A percentile compares a stretch with the other conserved stretches of the same genome.
Conservation (phyloP, 2,797 vertebrate species). For the Leuciscus waleckii region DNA sequence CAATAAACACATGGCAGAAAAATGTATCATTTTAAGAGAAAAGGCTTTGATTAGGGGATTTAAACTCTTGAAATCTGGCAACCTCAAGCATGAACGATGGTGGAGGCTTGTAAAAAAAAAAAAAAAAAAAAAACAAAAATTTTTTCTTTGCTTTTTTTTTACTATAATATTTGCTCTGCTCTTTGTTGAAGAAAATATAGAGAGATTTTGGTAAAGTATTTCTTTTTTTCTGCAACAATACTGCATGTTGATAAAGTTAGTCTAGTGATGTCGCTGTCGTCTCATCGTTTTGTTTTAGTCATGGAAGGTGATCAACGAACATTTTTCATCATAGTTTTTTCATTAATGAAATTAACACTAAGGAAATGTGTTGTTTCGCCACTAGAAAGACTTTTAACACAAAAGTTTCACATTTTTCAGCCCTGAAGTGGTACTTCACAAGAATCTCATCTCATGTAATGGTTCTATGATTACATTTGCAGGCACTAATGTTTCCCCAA, state of each 20-base stretch:
- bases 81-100: no score
- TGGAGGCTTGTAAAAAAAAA: no score
- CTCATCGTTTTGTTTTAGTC: not conserved
- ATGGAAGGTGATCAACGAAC: not conserved
- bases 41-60: no score
- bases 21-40: no score
- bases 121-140: no score
- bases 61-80: no score
- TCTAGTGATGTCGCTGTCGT: not conserved
- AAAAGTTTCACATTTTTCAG: not conserved
- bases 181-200: not conserved
- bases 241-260: not conserved
- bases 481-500: conserved; percentile 24
- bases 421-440: conserved; percentile 27
- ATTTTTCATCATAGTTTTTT: not conserved
- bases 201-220: not conserved
- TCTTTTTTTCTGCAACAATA: not conserved
- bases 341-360: not conserved
- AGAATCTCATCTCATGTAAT: conserved; percentile 23
- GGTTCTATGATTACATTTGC: conserved; percentile 30
- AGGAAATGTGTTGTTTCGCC: not conserved
- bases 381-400: not conserved
- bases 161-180: no score
- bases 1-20: no score
- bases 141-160: no score